Percentiles rank a stretch among this genome's conserved stretches.
Conservation (phyloP, 2,797 vertebrate genomes). For the Fringilla coelebs region DNA sequence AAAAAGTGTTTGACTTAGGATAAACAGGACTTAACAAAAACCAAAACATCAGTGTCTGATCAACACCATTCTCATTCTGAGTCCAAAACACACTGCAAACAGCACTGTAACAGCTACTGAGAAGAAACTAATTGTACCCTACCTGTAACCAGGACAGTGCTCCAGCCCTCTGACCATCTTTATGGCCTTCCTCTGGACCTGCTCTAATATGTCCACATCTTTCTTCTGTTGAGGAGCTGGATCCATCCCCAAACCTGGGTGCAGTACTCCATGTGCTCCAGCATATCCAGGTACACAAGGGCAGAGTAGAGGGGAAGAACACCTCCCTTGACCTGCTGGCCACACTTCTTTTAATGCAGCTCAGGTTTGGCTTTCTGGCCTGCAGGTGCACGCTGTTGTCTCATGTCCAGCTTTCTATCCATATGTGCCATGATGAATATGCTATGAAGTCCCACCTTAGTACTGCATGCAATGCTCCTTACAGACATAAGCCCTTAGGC, state of each 20-base stretch:
- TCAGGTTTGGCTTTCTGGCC: neutral
- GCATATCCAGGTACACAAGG: neutral
- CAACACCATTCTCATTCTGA: neutral
- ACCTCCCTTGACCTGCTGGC: neutral
- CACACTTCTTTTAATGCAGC: neutral
- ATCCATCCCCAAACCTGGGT: neutral
- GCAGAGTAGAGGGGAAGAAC: neutral
- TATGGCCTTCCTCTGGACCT: neutral
- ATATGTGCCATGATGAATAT: neutral
- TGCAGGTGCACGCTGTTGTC: neutral
- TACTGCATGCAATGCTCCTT: neutral
- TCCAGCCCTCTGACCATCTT: neutral
- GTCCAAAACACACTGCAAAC: neutral
- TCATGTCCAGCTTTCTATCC: neutral
- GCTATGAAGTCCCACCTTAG: neutral
- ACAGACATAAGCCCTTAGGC: neutral
- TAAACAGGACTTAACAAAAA: neutral
- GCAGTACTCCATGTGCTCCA: neutral
- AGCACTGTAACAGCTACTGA: neutral
- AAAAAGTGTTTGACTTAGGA: neutral
- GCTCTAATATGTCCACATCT: neutral
- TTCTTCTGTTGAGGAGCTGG: neutral
- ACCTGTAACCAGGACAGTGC: neutral
- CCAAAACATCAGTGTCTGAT: neutral
- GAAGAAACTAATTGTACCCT: neutral